phyloP scores from a whole-genome alignment of 2,888 invertebrate species.

The Lasioglossum malachurum region DNA sequence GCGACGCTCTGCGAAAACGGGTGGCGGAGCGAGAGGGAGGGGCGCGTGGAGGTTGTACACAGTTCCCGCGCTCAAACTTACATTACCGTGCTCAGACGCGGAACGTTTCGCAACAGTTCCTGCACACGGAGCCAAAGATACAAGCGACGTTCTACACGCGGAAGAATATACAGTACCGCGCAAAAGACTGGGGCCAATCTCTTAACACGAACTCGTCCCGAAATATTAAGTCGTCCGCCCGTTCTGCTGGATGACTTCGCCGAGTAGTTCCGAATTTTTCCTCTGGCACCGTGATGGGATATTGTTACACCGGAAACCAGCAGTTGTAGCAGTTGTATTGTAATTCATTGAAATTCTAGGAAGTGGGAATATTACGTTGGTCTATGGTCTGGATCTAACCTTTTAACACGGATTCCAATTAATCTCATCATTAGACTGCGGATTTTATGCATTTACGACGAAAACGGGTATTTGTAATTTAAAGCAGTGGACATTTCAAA shows the following conservation, averaged over 20 bases:
- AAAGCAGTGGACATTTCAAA: too few relatives aligned
- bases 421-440: background rate
- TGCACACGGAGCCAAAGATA: slow-evolving; percentile 49
- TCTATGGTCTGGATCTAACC: background rate
- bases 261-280: background rate
- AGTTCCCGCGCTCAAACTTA: slow-evolving; percentile 62
- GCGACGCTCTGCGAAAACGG: slow-evolving; percentile 14
- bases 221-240: background rate
- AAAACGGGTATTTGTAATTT: too few relatives aligned
- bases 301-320: background rate
- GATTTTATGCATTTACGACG: too few relatives aligned
- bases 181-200: slow-evolving; percentile 30
- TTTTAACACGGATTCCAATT: background rate
- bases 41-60: background rate
- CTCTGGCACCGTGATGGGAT: background rate
- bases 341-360: background rate
- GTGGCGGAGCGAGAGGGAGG: background rate
- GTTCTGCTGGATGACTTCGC: background rate
- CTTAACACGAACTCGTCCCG: background rate
- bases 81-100: slow-evolving; percentile 70
- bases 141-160: slow-evolving; percentile 18
- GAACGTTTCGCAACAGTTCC: slow-evolving; percentile 71
- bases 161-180: slow-evolving; percentile 21
- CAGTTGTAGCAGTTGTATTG: background rate
- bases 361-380: too few relatives aligned